phyloP scores from a whole-genome alignment of 2,113 vertebrate genomes.

The Pseudolaguvia tuberculata region DNA sequence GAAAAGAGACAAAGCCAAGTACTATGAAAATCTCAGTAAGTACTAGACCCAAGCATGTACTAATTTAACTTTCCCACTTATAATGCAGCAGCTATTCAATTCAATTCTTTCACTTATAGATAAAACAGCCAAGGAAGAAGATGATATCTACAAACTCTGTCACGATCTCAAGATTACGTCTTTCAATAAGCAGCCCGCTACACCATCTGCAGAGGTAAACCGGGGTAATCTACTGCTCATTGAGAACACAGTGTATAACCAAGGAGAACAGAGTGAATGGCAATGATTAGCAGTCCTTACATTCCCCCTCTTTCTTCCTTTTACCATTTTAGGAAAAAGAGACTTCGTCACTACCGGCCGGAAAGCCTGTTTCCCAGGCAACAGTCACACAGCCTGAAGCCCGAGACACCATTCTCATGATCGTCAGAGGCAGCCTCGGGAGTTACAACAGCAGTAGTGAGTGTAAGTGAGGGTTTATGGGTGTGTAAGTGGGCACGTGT shows the following conservation, averaged over 20 bases:
- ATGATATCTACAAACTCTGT: conserved; percentile 94
- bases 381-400: conserved; percentile 77
- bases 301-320: conserved; percentile 45
- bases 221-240: conserved; percentile 33
- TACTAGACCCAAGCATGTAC: conserved; percentile 41
- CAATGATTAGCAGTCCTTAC: conserved; percentile 37
- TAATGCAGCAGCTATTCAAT: background rate
- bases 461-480: conserved; percentile 72
- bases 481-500: conserved; percentile 13
- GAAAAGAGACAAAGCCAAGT: conserved; percentile 94
- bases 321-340: conserved; percentile 78
- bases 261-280: conserved; percentile 15
- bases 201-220: conserved; percentile 80
- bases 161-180: conserved; percentile 86
- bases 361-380: conserved; percentile 69
- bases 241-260: conserved; percentile 43
- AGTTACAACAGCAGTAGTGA: conserved; percentile 98
- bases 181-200: conserved; percentile 81
- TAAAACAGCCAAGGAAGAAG: conserved; percentile 87
- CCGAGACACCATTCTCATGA: conserved; percentile 88
- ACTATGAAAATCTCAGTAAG: conserved; percentile 91
- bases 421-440: conserved; percentile 92
- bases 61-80: too few relatives aligned
- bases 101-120: conserved; percentile 62
- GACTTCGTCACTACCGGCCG: conserved; percentile 70